phyloP scores from a whole-genome alignment of 2,888 invertebrate genomes.

The Homarus gammarus region DNA sequence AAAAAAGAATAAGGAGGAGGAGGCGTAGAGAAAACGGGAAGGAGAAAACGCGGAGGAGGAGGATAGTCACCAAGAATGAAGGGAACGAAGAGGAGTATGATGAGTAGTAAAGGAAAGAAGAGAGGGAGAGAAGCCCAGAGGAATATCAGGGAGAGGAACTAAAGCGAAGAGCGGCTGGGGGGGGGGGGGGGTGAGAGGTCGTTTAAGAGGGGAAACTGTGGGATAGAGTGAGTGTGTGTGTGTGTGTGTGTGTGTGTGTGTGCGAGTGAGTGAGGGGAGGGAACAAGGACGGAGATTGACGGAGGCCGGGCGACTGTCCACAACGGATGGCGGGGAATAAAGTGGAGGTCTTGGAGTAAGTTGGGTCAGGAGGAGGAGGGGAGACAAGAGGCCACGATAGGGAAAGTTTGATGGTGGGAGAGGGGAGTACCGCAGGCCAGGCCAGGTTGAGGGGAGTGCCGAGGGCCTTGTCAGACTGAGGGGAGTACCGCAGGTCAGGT shows the following conservation, averaged over 20 bases:
- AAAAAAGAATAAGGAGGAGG: background rate
- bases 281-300: background rate
- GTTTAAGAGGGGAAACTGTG: constrained; percentile 23
- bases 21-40: background rate
- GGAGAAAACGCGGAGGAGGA: background rate
- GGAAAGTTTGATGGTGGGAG: background rate
- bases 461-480: too few relatives aligned
- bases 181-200: background rate
- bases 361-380: constrained; percentile 10
- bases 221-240: background rate
- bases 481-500: background rate
- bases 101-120: too few relatives aligned
- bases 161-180: background rate
- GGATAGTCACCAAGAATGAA: background rate
- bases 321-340: background rate
- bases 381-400: background rate
- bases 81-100: background rate
- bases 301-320: background rate
- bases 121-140: background rate
- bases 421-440: background rate
- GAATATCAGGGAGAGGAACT: too few relatives aligned
- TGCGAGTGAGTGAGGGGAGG: background rate
- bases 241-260: background rate
- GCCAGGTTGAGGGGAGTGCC: too few relatives aligned
- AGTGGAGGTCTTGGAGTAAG: constrained; percentile 10